Conservation (phyloP, 2,888 invertebrate species). For the Pristionchus mayeri region DNA sequence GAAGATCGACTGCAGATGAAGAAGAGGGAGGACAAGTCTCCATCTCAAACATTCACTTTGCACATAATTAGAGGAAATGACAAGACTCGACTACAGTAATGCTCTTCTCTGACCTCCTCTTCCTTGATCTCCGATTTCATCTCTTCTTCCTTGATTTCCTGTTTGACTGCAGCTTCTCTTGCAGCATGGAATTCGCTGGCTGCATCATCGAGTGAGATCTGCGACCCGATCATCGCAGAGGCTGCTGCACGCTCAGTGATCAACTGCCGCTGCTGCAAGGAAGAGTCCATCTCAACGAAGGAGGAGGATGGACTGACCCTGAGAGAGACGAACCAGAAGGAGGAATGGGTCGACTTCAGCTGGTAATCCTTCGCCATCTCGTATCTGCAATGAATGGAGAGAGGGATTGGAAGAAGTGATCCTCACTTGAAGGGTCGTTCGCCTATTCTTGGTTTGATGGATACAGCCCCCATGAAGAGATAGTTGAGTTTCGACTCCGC, state of each 20-base stretch:
- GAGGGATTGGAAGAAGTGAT: not conserved
- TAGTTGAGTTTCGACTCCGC: conserved; percentile 64
- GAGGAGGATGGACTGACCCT: conserved; percentile 49
- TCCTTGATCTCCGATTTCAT: conserved; percentile 36
- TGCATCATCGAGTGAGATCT: not conserved
- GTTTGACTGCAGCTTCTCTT: not conserved
- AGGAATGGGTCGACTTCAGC: conserved; percentile 71
- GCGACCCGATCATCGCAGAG: not conserved
- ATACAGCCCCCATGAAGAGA: conserved; percentile 62
- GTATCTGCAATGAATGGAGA: conserved; percentile 15
- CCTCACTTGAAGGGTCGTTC: conserved; percentile 53
- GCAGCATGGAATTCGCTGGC: conserved; percentile 6
- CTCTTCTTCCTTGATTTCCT: not conserved
- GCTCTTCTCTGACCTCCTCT: not conserved
- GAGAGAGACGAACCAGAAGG: conserved; percentile 66
- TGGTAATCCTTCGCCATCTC: conserved; percentile 53
- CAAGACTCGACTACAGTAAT: no score
- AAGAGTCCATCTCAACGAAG: no score
- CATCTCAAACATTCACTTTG: not conserved
- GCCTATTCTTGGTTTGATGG: conserved; percentile 57
- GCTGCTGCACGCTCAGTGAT: conserved; percentile 34
- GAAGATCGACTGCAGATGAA: not conserved
- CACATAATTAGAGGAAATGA: no score
- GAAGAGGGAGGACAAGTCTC: not conserved
- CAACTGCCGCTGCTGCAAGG: conserved; percentile 40